These are phyloP conservation scores for Lepus americanus DNA, from an alignment of 2,113 vertebrate species.

Conservation along the genomic window DNA sequence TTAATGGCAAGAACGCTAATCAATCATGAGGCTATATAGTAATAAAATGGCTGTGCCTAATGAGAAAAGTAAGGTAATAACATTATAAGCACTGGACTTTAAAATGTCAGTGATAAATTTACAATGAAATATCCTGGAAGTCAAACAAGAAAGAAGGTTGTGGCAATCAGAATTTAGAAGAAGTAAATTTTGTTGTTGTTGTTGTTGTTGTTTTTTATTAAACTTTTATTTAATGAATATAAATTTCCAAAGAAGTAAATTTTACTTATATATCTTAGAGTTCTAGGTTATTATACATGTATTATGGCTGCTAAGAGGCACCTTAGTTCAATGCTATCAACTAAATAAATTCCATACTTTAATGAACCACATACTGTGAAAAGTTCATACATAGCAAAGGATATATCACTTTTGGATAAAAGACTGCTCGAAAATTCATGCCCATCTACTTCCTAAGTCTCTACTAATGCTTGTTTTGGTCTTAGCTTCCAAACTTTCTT, in stretches of 20 bases:
- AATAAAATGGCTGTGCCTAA: background rate
- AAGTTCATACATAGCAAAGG: background rate
- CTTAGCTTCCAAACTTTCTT: slow-evolving; percentile 59
- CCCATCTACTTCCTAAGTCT: slow-evolving; percentile 15
- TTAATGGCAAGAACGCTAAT: slow-evolving; percentile 30
- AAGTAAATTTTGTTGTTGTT: no score
- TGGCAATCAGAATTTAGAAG: background rate
- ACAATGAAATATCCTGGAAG: slow-evolving; percentile 10
- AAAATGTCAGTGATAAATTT: slow-evolving; percentile 40
- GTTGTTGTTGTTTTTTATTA: no score
- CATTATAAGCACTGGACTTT: background rate
- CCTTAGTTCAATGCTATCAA: background rate
- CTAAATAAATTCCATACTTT: background rate
- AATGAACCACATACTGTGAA: background rate
- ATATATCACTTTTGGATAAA: background rate
- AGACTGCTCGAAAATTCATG: background rate
- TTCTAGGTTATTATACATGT: background rate
- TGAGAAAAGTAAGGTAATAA: background rate
- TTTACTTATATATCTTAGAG: background rate
- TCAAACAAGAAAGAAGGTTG: background rate
- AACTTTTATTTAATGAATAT: no score
- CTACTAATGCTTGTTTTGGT: slow-evolving; percentile 47
- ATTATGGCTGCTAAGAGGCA: slow-evolving; percentile 7
- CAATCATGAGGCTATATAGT: background rate
- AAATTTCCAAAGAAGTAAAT: no score